Conservation (phyloP, 2,888 invertebrate species). For the Apotomis betuletana region DNA sequence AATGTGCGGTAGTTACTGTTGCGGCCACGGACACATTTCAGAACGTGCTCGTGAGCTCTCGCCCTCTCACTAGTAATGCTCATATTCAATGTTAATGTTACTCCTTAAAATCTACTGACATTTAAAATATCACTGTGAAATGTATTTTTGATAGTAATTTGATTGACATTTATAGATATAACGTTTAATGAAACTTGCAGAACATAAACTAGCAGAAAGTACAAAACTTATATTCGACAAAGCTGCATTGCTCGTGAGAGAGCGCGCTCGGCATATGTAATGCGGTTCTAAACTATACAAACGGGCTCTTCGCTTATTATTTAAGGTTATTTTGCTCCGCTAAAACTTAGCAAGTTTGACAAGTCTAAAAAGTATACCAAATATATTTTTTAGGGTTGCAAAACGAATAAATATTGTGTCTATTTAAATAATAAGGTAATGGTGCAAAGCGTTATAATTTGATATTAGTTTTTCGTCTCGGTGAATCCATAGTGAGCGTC, state of each 20-base stretch:
- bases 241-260: constrained; percentile 63
- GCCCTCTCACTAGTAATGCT: constrained; percentile 63
- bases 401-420: constrained; percentile 60
- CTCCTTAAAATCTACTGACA: neutral
- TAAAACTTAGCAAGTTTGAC: constrained; percentile 55
- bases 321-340: constrained; percentile 59
- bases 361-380: constrained; percentile 53
- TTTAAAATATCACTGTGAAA: neutral
- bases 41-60: constrained; percentile 48
- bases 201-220: constrained; percentile 15
- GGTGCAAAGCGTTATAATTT: constrained; percentile 68
- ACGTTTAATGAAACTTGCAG: neutral
- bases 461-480: constrained; percentile 49
- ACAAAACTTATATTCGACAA: constrained; percentile 41
- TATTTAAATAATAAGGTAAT: constrained; percentile 63
- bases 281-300: constrained; percentile 52
- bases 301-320: constrained; percentile 57
- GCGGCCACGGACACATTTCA: neutral
- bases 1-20: constrained; percentile 5
- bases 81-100: constrained; percentile 36
- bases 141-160: constrained; percentile 2
- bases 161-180: constrained; percentile 10
- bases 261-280: constrained; percentile 48
- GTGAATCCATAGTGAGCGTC: constrained; percentile 24
- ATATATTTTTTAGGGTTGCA: constrained; percentile 59